phyloP scores from a whole-genome alignment of 2,113 vertebrate species.

The Athene cunicularia region DNA sequence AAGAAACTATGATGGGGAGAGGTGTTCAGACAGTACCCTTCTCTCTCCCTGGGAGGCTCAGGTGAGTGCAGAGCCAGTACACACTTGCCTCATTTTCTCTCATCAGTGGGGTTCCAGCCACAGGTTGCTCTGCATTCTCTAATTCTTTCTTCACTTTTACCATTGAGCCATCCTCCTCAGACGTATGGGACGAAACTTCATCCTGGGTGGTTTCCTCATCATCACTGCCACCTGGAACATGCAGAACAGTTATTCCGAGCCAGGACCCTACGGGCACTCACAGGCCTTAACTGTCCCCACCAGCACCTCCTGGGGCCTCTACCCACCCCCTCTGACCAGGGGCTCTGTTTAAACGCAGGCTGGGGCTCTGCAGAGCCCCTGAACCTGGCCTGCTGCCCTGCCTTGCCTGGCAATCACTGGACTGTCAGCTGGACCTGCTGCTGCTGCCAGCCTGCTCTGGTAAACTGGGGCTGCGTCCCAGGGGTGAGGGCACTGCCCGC shows the following conservation, averaged over 20 bases:
- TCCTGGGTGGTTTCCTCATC: constrained; percentile 83
- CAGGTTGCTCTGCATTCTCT: constrained; percentile 63
- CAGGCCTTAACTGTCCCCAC: not conserved
- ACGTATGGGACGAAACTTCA: constrained; percentile 81
- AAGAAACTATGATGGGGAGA: not conserved
- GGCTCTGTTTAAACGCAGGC: not conserved
- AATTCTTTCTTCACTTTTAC: constrained; percentile 77
- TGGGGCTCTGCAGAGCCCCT: not conserved
- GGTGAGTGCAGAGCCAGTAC: not conserved
- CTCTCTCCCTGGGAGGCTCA: not conserved
- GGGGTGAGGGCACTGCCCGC: not conserved
- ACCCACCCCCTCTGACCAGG: not conserved
- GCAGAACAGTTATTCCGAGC: constrained; percentile 24
- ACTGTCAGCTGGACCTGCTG: not conserved
- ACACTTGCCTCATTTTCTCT: constrained; percentile 74
- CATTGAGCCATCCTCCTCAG: constrained; percentile 76
- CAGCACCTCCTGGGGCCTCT: constrained; percentile 24
- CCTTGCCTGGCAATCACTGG: not conserved
- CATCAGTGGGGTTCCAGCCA: constrained; percentile 9
- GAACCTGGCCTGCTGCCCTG: not conserved
- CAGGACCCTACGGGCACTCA: not conserved
- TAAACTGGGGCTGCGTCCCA: not conserved
- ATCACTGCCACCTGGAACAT: constrained; percentile 79
- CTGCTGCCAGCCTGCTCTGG: not conserved
- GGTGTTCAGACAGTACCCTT: not conserved